Conservation (phyloP, 2,113 vertebrate species). For the Callipepla californica region DNA sequence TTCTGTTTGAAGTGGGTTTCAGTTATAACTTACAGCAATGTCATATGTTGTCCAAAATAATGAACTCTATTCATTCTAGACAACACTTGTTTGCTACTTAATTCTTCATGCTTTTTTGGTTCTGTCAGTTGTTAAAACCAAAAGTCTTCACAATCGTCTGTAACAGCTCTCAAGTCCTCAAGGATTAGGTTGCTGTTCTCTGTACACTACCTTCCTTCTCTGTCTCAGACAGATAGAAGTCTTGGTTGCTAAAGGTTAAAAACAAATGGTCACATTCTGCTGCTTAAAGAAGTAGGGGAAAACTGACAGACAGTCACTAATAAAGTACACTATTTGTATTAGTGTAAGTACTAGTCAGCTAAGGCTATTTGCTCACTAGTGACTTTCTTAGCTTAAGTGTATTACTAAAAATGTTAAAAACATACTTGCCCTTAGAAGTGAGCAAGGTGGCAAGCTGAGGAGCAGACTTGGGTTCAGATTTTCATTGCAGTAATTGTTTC, state of each 20-base stretch:
- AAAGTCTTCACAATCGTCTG: neutral
- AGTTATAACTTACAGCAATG: neutral
- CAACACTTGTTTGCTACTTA: neutral
- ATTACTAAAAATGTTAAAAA: neutral
- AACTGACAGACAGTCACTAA: neutral
- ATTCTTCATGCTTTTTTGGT: neutral
- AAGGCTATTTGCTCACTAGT: neutral
- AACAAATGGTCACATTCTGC: neutral
- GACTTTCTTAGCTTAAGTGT: neutral
- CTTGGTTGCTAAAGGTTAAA: neutral
- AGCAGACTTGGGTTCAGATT: neutral
- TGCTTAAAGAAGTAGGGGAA: neutral
- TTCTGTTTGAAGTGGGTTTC: neutral
- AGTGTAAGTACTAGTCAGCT: too few relatives aligned
- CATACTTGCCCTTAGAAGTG: neutral
- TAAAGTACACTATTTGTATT: neutral
- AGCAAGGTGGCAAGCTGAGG: neutral
- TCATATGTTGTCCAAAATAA: neutral
- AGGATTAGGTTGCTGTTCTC: neutral
- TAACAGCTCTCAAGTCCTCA: rapidly evolving
- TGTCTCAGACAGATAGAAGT: rapidly evolving
- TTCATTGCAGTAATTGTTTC: rapidly evolving
- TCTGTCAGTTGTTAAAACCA: neutral
- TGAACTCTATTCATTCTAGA: neutral
- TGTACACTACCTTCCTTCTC: rapidly evolving